Conservation (phyloP, 1,140 invertebrate species). For the Rhyzopertha dominica region DNA sequence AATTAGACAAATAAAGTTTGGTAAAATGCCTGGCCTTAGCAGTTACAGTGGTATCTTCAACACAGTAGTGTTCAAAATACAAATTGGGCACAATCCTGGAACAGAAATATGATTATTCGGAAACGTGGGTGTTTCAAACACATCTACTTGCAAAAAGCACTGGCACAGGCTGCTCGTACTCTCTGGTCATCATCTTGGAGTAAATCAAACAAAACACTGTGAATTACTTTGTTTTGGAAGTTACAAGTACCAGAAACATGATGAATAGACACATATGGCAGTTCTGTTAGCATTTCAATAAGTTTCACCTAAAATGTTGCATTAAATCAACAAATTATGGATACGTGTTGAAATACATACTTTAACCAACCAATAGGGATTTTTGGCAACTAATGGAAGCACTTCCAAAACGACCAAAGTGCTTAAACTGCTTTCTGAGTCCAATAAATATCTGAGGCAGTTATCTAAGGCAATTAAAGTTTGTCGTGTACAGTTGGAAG, state of each 20-base stretch:
- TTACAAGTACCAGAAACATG: constrained; percentile 45
- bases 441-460: constrained; percentile 57
- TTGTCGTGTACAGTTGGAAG: constrained; percentile 62
- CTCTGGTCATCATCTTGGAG: constrained; percentile 72
- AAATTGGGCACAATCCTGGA: constrained; percentile 49
- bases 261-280: constrained; percentile 55
- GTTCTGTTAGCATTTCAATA: constrained; percentile 54
- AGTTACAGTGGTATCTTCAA: constrained; percentile 47
- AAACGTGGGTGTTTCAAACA: constrained; percentile 8
- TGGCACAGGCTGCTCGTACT: constrained; percentile 66
- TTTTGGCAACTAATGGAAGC: constrained; percentile 60
- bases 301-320: constrained; percentile 49
- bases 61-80: constrained; percentile 41
- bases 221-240: constrained; percentile 60
- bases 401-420: constrained; percentile 55
- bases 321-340: constrained; percentile 10
- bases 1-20: constrained; percentile 39
- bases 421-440: constrained; percentile 51
- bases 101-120: constrained; percentile 17
- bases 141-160: constrained; percentile 63
- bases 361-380: constrained; percentile 85
- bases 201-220: constrained; percentile 57
- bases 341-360: constrained; percentile 44
- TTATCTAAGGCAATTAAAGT: constrained; percentile 54
- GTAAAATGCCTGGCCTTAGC: constrained; percentile 44